A percentile compares a stretch with the other conserved stretches of the same genome.
These are phyloP conservation scores for Sturnira hondurensis DNA, from an alignment of 2,113 vertebrate species.

Conservation along the genomic window DNA sequence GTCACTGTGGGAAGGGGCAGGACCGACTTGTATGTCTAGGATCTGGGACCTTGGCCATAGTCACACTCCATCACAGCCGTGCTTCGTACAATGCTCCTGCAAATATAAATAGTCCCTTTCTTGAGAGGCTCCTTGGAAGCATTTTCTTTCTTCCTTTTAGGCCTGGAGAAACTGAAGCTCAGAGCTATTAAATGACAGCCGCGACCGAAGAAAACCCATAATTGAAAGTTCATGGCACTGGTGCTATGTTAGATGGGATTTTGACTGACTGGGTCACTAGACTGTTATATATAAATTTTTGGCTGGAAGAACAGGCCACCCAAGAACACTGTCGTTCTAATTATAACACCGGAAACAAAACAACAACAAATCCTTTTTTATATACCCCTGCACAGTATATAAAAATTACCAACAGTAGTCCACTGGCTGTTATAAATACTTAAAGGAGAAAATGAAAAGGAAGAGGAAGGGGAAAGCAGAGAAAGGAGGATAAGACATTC, in stretches of 20 bases:
- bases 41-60: not conserved
- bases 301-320: not conserved
- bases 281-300: not conserved
- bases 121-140: not conserved
- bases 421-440: not conserved
- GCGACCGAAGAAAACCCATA: not conserved
- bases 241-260: not conserved
- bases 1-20: not conserved
- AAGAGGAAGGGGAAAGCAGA: not conserved
- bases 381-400: not conserved
- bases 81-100: not conserved
- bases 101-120: not conserved
- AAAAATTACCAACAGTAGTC: not conserved
- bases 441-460: not conserved
- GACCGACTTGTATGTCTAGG: not conserved
- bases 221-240: not conserved
- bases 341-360: not conserved
- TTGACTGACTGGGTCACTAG: not conserved
- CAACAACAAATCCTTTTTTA: not conserved
- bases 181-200: not conserved
- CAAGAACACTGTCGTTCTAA: not conserved
- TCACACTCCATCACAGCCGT: not conserved
- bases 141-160: not conserved
- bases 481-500: not conserved
- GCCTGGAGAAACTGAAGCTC: not conserved